Base-by-base conservation (phyloP, 2,888 invertebrate genomes). In the Orchesella flavescens region DNA sequence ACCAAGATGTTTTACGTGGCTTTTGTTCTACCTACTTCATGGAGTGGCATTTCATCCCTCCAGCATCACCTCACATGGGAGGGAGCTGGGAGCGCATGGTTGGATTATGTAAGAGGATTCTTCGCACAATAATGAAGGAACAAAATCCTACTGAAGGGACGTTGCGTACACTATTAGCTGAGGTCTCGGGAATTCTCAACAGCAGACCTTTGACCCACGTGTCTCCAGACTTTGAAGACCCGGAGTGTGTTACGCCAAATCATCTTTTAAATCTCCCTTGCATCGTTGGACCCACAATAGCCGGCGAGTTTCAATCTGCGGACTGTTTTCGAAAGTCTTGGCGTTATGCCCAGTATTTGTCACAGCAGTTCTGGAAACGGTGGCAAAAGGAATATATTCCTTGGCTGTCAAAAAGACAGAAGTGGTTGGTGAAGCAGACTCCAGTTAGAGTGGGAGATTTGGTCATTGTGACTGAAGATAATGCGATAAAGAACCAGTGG, bases 41-140 rank as follows among this genome's bases (percentile, higher is more conserved):
- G n/a, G n/a, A 24, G n/a, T 63, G 59, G 23, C 59, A 59, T 19
- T 59, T 59, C 17, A 59, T 59, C 2, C 23, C 59, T 10, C 59
- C 17, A 59, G 59, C 59, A 12, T 17, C 59, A 10, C 59, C 59
- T 15, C 63, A 63, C 63, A 24, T 63, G 23, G 63, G 63, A 24
- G 63, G 63, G 13, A 15, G 13, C 1, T 63, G 24, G 24, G 63
- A 63, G n/a, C 63, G 63, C 1, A 9, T 63, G 13, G 23, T 63
- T 10, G n/a, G 63, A 9, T 15, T 3, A 1, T 1, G 5, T 1
- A 63, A 63, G 63, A 63, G n/a, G 34, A 63, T 63, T 10, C 13
- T 63, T 7, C 7, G 2, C 34, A 7, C 34, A 4, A 2, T 34
- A 34, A 2, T 34, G 2, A 34, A 34, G 7, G 34, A 34, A 7